Evolutionary conservation across 37 sponge, comb jelly and placozoan species (phyloP).

Genomic region (Chondrilla cf. caribensis): DNA sequence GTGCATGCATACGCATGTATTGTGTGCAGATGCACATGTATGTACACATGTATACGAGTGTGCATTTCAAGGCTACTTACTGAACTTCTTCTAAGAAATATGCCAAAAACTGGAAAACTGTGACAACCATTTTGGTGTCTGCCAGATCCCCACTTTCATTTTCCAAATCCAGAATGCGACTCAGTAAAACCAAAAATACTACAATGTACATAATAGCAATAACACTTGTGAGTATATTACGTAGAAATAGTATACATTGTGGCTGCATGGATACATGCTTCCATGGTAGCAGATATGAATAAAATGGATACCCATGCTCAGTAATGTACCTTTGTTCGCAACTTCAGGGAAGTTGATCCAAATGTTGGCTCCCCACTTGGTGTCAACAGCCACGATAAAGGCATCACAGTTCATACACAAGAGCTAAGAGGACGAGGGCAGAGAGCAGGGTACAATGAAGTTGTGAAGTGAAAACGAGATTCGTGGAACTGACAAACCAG

Average conservation of each 20-base stretch:
- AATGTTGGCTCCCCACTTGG: constrained; percentile 37
- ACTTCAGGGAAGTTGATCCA: constrained; percentile 57
- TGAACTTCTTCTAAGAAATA: too few relatives aligned
- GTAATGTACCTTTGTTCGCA: constrained; percentile 69
- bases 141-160: constrained; percentile 40
- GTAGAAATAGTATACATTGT: too few relatives aligned
- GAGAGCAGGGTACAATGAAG: neutral
- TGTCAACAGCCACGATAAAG: constrained; percentile 51
- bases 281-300: too few relatives aligned
- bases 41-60: too few relatives aligned
- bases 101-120: constrained; percentile 59
- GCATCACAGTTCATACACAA: constrained; percentile 49
- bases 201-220: neutral
- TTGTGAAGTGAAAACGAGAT: neutral
- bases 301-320: too few relatives aligned
- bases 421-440: constrained; percentile 16
- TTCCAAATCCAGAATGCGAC: constrained; percentile 57
- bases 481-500: too few relatives aligned
- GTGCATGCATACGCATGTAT: too few relatives aligned
- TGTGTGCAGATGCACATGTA: too few relatives aligned
- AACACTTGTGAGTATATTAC: neutral
- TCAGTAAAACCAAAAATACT: constrained; percentile 52
- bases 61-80: too few relatives aligned
- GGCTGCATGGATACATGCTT: neutral
- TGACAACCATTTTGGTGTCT: constrained; percentile 57